These are phyloP conservation scores for Drosophila macrospina DNA, from an alignment of 2,888 invertebrate genomes.

Conservation along the genomic window DNA sequence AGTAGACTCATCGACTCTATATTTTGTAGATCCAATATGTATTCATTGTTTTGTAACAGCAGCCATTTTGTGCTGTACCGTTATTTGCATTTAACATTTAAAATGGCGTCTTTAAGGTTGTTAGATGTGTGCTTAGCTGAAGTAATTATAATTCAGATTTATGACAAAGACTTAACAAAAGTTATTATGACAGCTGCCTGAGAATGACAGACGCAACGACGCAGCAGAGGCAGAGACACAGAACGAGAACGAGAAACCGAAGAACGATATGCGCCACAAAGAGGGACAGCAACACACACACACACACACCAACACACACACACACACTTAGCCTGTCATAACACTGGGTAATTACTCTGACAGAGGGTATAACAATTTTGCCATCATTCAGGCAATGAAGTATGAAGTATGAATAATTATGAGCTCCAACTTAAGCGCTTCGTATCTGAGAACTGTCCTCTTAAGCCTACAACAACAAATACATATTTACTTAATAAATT, in stretches of 20 bases:
- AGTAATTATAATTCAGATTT: constrained; percentile 76
- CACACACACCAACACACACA: constrained; percentile 28
- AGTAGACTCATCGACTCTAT: too few species aligned
- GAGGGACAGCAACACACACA: constrained; percentile 7
- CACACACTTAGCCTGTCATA: constrained; percentile 40
- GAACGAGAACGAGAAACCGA: background rate
- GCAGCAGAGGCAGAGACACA: constrained; percentile 9
- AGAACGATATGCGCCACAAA: background rate
- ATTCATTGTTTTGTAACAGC: background rate
- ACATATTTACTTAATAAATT: constrained; percentile 5
- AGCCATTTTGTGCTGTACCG: constrained; percentile 41
- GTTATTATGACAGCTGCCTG: constrained; percentile 64
- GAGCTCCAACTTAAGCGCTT: background rate
- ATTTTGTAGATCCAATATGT: too few species aligned
- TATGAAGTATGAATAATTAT: constrained; percentile 7
- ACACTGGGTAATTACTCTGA: constrained; percentile 20
- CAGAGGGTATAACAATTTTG: constrained; percentile 20
- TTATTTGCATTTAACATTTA: constrained; percentile 27
- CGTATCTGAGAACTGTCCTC: background rate
- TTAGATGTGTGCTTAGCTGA: constrained; percentile 30
- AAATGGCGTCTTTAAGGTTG: constrained; percentile 43
- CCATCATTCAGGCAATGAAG: constrained; percentile 3
- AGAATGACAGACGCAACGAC: constrained; percentile 45
- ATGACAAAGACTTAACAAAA: constrained; percentile 70
- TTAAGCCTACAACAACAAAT: background rate